Evolutionary conservation across 1,140 invertebrate genomes (phyloP), one percentile per base, ranked within the genome.

Genomic region (Zaprionus camerounensis): DNA sequence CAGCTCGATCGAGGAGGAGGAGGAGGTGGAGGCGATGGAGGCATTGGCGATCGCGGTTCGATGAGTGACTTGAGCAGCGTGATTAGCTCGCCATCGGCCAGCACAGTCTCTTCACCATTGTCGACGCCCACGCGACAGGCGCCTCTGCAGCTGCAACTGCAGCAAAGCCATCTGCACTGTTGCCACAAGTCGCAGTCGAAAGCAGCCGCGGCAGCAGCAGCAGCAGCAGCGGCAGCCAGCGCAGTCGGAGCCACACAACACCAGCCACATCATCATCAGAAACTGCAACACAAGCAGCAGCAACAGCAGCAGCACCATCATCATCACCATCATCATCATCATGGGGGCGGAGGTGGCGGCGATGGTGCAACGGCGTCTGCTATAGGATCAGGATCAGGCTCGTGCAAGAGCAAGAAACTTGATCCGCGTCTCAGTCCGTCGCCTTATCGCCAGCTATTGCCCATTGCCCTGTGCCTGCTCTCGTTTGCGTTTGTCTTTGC

Each of bases 401-500:
- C 22, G 24, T 71, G 71, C 62, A 88, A 88, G 70, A 72, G 81
- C 73, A 90, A 92, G 78, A 92, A 92, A 86, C 85, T 91, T 31
- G 91, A 92, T 92, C 91, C 91, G 7, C 80, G 90, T 51, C 76
- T 86, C 51, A 91, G 85, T 53, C 91, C 91, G n/a, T 93, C 92
- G 46, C 92, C 85, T 57, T 92, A 92, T 78, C 91, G 94, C 73
- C 94, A 94, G 76, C 84, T 95, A 36, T 83, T 95, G 79, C 95
- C 95, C 11, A 93, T 95, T 7, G 93, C 94, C 22, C 82, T 95
- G 70, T 96, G 95, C 93, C 93, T 95, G 65, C 83, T 96, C 22
- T 95, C 95, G 36, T 96, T 96, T 92, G 94, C 95, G 41, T 95
- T 94, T 41, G 95, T 95, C 13, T 95, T 95, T 94, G 95, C 94